Conservation (phyloP, 2,797 vertebrate species). For the Labeo calbasu region DNA sequence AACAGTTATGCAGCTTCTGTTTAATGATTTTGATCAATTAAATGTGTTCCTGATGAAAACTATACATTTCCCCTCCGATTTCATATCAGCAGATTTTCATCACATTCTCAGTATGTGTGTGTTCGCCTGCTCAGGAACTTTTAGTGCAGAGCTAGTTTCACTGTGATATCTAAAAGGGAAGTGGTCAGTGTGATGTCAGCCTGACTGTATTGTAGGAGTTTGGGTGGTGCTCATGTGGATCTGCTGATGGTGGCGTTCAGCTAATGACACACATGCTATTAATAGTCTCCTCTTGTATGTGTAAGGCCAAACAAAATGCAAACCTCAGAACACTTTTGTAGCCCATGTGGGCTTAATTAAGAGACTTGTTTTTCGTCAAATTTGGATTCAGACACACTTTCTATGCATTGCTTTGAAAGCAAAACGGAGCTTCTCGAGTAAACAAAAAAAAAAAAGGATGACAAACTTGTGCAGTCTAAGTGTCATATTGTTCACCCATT, state of each 20-base stretch:
- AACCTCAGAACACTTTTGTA: background rate
- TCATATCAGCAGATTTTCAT: background rate
- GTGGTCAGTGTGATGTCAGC: slow-evolving; percentile 51
- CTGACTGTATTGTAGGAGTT: slow-evolving; percentile 9
- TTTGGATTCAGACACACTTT: background rate
- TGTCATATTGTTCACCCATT: background rate
- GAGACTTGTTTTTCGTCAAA: background rate
- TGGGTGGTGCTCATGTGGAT: slow-evolving; percentile 22
- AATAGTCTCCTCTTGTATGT: slow-evolving; percentile 5
- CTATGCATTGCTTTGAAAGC: background rate
- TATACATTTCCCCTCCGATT: background rate
- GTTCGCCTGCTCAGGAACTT: slow-evolving; percentile 21
- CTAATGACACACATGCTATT: slow-evolving; percentile 23
- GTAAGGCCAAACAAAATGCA: background rate
- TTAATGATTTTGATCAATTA: background rate
- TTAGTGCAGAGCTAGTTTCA: slow-evolving; percentile 36
- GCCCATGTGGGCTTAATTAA: background rate
- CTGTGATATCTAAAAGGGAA: slow-evolving; percentile 42
- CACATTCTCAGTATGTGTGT: background rate
- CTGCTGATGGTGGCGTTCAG: slow-evolving; percentile 20
- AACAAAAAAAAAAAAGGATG: background rate
- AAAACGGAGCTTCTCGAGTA: too few species aligned
- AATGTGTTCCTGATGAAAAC: too few species aligned
- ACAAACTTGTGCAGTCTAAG: background rate
- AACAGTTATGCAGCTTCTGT: background rate